Base-by-base conservation (phyloP, 37 sponge, comb jelly and placozoan genomes). In the Aplysina aerophoba region DNA sequence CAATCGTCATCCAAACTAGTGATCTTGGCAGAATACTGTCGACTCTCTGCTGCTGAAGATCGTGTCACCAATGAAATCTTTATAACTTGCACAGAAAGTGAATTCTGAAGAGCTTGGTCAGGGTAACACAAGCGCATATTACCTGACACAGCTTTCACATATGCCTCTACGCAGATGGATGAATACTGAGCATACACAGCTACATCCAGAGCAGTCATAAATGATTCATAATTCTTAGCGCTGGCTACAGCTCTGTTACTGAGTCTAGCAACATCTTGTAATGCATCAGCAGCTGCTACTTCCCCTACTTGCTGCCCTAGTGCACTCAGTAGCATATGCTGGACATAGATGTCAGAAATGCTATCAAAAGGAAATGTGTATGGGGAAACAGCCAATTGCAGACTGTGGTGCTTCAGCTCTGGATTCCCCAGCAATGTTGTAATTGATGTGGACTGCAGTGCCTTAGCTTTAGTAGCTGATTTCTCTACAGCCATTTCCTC, bases 181-280 rank as follows among this genome's bases (percentile, higher is more conserved):
- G 78, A 75, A 24, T 75, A 1, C 53, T 75, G 78, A 75, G 78
- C 78, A 25, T 38, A 40, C 21, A 75, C n/a, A 41, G 78, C 78
- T 16, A 75, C 20, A 75, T 50, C 37, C 13, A 75, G 54, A 20
- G 54, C 37, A 44, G 78, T 25, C 41, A 75, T 44, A 16, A 21
- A 39, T 17, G n/a, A 40, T 12, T 44, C 38, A 36, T 75, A 75
- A 3, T 40, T 40, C 25, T 16, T 40, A 41, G 78, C 44, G 13
- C 41, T 40, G 4, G 21, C 4, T 0, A 24, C 38, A 41, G 78
- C 31, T 54, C 37, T 75, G 21, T 5, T 75, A 21, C 78, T 40
- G 20, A 36, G 1, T 24, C 25, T 17, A 54, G 54, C 21, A 41
- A 75, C 24, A 13, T 75, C 71, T 17, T 1, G 6, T 15, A 69